These are phyloP conservation scores for Orchesellides sinensis DNA, from an alignment of 2,888 invertebrate genomes.

Conservation along the genomic window DNA sequence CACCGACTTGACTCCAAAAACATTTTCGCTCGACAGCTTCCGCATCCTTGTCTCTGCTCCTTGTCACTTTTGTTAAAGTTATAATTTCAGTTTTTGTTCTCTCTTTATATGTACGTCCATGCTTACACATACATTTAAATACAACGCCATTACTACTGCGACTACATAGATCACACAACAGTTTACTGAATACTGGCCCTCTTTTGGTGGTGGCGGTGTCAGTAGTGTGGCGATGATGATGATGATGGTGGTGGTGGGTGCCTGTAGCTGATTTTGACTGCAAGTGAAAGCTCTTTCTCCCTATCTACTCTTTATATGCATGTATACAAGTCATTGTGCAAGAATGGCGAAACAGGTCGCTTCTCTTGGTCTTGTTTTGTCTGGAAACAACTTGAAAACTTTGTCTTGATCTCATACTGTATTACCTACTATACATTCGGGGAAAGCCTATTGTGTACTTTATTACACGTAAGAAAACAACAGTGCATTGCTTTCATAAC, in stretches of 20 bases:
- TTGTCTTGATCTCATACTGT: too few species aligned
- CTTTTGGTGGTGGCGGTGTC: neutral
- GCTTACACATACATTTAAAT: neutral
- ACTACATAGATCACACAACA: neutral
- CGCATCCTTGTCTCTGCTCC: constrained; percentile 1
- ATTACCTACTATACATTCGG: too few species aligned
- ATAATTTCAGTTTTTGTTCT: neutral
- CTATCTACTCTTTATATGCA: too few species aligned
- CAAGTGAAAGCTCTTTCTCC: constrained; percentile 5
- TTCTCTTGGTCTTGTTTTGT: too few species aligned
- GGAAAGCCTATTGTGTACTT: neutral
- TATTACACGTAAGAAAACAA: neutral
- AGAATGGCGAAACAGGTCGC: too few species aligned
- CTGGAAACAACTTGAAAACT: neutral
- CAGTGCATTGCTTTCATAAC: neutral
- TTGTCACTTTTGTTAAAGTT: neutral
- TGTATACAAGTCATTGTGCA: too few species aligned
- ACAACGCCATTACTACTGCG: too few species aligned
- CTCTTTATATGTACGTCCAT: too few species aligned
- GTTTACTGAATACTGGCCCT: neutral
- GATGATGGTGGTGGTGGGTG: neutral
- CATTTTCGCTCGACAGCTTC: constrained; percentile 9
- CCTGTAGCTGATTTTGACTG: constrained; percentile 9
- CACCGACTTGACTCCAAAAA: too few species aligned
- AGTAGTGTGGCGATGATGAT: too few species aligned